Base-by-base conservation (phyloP, 2,113 vertebrate genomes). In the Machaerirhynchus nigripectus region DNA sequence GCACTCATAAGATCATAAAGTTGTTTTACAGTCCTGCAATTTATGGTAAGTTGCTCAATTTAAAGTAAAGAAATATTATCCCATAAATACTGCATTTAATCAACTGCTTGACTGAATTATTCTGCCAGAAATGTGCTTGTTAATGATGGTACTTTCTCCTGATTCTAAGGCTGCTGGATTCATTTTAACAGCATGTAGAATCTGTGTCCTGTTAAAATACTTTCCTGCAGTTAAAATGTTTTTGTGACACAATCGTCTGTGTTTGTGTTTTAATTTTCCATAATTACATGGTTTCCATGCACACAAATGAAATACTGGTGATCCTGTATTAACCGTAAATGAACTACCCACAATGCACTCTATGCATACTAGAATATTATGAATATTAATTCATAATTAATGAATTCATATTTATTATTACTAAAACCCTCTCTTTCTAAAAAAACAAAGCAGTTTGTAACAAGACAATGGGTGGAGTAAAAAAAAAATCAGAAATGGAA, bases 171-270 rank as follows among this genome's bases (percentile, higher is more conserved):
- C 56, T 87, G 50, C 39, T 93, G 50, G 24, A 85, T 90, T 76
- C 3, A 2, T 71, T 91, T 90, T 65, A 80, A 65, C 21, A 73
- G 37, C 10, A 11, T 33, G 57, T 42, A 69, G 67, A 65, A 67
- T 83, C 57, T 87, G 63, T 49, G 21, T 59, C 53, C 39, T 90
- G 81, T 90, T 91, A 87, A 94, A 96, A 89, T 87, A 61, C 19
- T 95, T 96, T 69, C 57, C 89, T 91, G 67, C 31, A 65, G 39
- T 80, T 91, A 79, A 90, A 95, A 65, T 55, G 15, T 73, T 87
- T 93, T 15, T 95, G 81, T 94, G 75, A 94, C 68, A 95, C 35
- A 79, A 39, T 77, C 60, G 65, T 76, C 89, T 96, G 33, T 93
- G 87, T 87, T 93, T 92, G 35, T 81, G 46, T 65, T 95, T 89